Evolutionary conservation across 2,888 invertebrate genomes (phyloP), one percentile per base, ranked within the genome.

Genomic region (Clistopyga incitator): DNA sequence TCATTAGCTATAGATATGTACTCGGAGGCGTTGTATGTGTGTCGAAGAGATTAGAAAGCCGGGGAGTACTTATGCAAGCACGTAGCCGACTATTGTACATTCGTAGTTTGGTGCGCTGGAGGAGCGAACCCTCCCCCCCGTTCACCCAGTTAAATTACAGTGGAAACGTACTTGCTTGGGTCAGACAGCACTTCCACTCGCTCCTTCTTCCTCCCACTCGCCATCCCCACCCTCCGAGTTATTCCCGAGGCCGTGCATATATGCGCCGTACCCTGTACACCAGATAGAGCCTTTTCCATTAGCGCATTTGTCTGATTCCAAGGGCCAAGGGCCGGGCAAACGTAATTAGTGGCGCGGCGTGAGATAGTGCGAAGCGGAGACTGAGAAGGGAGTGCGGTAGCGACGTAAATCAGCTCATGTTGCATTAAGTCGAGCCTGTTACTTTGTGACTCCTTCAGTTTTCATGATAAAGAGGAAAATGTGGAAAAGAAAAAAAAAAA

Each of bases 321-420:
- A 79, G 42, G 56, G 78, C 42, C 50, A 70, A 71, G 75, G 47
- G 52, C 79, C 85, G 34, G 83, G 67, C 76, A 86, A 88, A 88
- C 78, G 88, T 87, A 90, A 90, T 90, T 90, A 90, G 85, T 85
- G 25, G 70, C 72, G 47, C 56, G 70, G 65, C 54, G 71, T 67
- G 77, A 67, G 50, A 61, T 70, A 29, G 47, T 11, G 64, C 59
- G 68, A 11, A 59, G 64, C 68, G 64, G 25, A 65, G 68, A 56
- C 72, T 56, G 23, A n/a, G 64, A 23, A 34, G 20, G n/a, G 23
- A 25, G 29, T 13, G 34, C 61, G 18, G 54, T 15, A 38, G 6
- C n/a, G 23, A 50, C 54, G 38, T 47, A 54, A 29, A 64, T 47
- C 61, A 38, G 34, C 61, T 18, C 15, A n/a, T 50, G 64, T 70